Evolutionary conservation across 2,888 invertebrate species (phyloP).

Genomic region (Taphrorychus bicolor): DNA sequence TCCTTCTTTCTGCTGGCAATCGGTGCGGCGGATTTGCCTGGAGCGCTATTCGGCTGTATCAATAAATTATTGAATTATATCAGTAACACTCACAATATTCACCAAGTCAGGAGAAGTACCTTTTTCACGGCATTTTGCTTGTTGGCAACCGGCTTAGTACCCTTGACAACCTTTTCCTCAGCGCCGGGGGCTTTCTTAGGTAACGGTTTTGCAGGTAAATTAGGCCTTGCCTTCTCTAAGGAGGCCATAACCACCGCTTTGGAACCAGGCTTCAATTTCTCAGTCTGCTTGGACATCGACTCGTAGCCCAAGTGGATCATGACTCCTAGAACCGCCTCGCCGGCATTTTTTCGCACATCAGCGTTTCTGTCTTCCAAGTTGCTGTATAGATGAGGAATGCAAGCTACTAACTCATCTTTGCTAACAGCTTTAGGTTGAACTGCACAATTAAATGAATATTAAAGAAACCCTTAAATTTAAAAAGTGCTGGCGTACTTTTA

Average conservation of each 20-base stretch:
- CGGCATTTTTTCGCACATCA: constrained; percentile 89
- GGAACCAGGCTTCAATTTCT: constrained; percentile 82
- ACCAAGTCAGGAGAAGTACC: constrained; percentile 51
- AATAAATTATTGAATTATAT: too few relatives aligned
- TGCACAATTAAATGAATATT: constrained; percentile 48
- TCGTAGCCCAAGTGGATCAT: constrained; percentile 88
- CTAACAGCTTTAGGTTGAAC: constrained; percentile 75
- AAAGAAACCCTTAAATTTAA: background rate
- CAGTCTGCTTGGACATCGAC: constrained; percentile 75
- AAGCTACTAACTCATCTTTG: constrained; percentile 80
- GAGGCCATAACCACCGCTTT: constrained; percentile 78
- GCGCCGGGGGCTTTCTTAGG: constrained; percentile 69
- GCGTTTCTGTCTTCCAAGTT: constrained; percentile 91
- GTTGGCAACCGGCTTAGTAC: constrained; percentile 65
- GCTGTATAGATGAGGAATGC: constrained; percentile 78
- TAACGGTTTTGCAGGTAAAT: constrained; percentile 81
- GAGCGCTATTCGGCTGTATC: constrained; percentile 17
- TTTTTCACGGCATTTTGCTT: constrained; percentile 64
- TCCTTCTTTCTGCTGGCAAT: constrained; percentile 75
- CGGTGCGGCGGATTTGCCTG: constrained; percentile 44
- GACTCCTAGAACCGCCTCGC: constrained; percentile 87
- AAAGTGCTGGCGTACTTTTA: constrained; percentile 63
- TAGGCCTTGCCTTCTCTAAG: constrained; percentile 85
- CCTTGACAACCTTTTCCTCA: constrained; percentile 64
- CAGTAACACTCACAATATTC: background rate